Base-by-base conservation (phyloP, 1,140 invertebrate genomes). In the Amyelois transitella region DNA sequence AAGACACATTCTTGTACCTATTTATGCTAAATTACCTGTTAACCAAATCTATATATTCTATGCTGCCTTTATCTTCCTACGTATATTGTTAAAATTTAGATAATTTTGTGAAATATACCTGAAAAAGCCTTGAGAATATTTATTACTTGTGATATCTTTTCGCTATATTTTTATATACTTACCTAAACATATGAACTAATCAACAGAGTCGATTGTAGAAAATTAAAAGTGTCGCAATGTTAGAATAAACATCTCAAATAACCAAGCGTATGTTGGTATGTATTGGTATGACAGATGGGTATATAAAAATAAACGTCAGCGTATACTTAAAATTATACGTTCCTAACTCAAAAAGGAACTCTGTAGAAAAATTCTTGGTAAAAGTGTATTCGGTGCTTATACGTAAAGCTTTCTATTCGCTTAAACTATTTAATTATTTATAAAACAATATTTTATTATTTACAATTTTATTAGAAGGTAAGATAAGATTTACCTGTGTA, bases 21-120 rank as follows among this genome's bases (percentile, higher is more conserved):
- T 51, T 48, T 55, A 62, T 51, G 62, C 64, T 65, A 53, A 48
- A 63, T 63, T n/a, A 55, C 57, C 59, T 58, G 62, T 65, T 62
- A 69, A 64, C 55, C 60, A 64, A 69, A 53, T 62, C 57, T 66
- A 61, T 67, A 67, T 73, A 73, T 74, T 75, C 54, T 74, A 66
- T 59, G 64, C 63, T 69, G 64, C 53, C 52, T 72, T 64, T 58
- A 60, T 43, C 32, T 28, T 49, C 20, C 12, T 50, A 28, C 19
- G 4, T 38, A 53, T 21, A 24, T 53, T 45, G 19, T 50, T 44
- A 53, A 44, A 44, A 12, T 21, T 21, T 48, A 22, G 45, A 48
- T 48, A n/a, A 48, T 48, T 48, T 48, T 20, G 20, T 18, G 19
- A 21, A 48, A 48, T 21, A 21, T 48, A 20, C n/a, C 20, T 19